Percentiles rank a stretch among this genome's conserved stretches.
Conservation (phyloP, 2,113 vertebrate species). For the Enhydra lutris region DNA sequence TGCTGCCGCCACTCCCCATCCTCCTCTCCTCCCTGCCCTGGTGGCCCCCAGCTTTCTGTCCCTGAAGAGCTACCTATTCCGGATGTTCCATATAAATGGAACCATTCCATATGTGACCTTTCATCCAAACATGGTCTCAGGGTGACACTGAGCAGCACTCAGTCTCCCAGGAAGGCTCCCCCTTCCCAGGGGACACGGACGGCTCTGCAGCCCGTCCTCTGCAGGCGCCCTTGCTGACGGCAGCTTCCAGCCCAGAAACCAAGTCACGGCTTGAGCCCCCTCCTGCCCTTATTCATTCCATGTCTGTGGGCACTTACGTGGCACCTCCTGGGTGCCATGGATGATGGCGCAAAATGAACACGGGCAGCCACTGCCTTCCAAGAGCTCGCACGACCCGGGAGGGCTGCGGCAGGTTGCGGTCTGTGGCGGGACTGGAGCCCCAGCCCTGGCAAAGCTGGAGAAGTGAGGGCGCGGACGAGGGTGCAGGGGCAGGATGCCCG, state of each 20-base stretch:
- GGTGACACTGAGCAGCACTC: neutral
- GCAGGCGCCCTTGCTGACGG: neutral
- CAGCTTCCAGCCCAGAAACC: fast-evolving
- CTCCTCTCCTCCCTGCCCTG: neutral
- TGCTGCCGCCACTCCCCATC: neutral
- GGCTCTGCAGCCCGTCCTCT: neutral
- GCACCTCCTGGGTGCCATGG: neutral
- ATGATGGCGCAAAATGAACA: fast-evolving
- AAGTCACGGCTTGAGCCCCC: no score
- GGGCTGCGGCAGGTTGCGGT: fast-evolving
- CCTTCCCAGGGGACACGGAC: neutral
- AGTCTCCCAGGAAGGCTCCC: neutral
- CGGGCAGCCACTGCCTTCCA: neutral
- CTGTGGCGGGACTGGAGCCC: fast-evolving
- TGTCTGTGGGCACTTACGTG: neutral
- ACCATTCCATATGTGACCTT: neutral
- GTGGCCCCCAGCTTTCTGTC: neutral
- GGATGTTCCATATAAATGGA: neutral
- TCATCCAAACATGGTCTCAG: neutral
- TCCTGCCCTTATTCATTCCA: neutral
- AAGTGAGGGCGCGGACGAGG: neutral
- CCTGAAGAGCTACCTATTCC: neutral
- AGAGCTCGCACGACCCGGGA: neutral
- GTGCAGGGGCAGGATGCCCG: no score
- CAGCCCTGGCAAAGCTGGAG: neutral